Evolutionary conservation across 2,888 invertebrate genomes (phyloP), one percentile per base, ranked within the genome.

Genomic region (Phoenoteleia sp.): DNA sequence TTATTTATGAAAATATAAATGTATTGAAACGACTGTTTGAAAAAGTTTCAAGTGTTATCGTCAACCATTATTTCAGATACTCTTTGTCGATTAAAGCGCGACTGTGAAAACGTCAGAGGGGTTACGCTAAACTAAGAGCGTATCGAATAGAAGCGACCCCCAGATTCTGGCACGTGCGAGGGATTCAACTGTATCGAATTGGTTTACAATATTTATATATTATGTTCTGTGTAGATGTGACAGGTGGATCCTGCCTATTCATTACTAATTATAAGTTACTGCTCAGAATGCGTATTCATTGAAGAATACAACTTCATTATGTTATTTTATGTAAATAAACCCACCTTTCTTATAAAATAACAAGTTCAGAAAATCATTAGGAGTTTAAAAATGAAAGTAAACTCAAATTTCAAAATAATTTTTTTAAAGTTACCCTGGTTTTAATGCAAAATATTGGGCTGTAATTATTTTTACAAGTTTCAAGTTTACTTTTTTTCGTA

Each of bases 201-300:
- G 85, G 60, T 76, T 83, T 82, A 81, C 80, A 80, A 80, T 83
- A 85, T 85, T 80, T 82, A 85, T 77, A 75, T 60, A 81, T 76
- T 76, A 64, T 39, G 52, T 29, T 54, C 33, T 42, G 62, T 21
- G 25, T 21, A 77, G 54, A 45, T 13, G 42, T 77, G 77, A 77
- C 82, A 82, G 82, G 82, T 82, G 76, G 45, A 82, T 76, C 33
- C 49, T 36, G 66, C 42, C 82, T 66, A 72, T 82, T 71, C 71
- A 76, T 71, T 58, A 19, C 29, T 33, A 56, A 71, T 76, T 54
- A 71, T 66, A 76, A 76, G 58, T 76, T 36, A 69, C 45, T 66
- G 17, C 66, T 76, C 36, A 69, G 54, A 15, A 62, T 64, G 42
- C 49, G 39, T 6, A 45, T 9, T 45, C 42, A 25, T 52, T 9